Percentiles rank a stretch among this genome's conserved stretches.
phyloP scores from a whole-genome alignment of 1,140 invertebrate species.

The Cydia amplana region DNA sequence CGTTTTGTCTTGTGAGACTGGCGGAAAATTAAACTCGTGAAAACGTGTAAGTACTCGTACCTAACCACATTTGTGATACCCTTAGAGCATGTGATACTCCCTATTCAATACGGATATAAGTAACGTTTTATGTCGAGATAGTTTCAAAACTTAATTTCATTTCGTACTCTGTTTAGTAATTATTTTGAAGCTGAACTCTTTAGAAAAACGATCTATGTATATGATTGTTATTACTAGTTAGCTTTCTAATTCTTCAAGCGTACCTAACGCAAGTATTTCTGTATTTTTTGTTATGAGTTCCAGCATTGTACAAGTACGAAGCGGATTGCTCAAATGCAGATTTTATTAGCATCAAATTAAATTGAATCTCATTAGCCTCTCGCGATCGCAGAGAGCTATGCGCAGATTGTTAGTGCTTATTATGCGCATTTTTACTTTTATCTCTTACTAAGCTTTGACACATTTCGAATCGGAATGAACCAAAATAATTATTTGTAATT shows the following conservation, averaged over 20 bases:
- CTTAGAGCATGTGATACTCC: no score
- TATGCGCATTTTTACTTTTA: not conserved
- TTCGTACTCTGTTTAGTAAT: not conserved
- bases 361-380: slow-evolving; percentile 13
- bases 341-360: slow-evolving; percentile 5
- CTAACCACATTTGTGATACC: no score
- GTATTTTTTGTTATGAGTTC: not conserved
- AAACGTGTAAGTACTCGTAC: not conserved
- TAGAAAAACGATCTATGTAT: no score
- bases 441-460: not conserved
- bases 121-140: not conserved
- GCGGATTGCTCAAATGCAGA: slow-evolving; percentile 7
- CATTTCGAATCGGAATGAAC: not conserved
- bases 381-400: not conserved
- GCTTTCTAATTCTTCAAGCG: no score
- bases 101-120: not conserved
- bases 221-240: no score
- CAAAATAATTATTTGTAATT: not conserved
- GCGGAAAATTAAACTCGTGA: not conserved
- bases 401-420: slow-evolving; percentile 11
- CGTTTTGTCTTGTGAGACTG: not conserved
- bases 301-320: not conserved
- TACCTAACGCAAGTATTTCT: no score
- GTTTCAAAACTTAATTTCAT: not conserved
- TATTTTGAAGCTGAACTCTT: not conserved